Conservation (phyloP, 2,888 invertebrate genomes). For the Hypercompe scribonia region DNA sequence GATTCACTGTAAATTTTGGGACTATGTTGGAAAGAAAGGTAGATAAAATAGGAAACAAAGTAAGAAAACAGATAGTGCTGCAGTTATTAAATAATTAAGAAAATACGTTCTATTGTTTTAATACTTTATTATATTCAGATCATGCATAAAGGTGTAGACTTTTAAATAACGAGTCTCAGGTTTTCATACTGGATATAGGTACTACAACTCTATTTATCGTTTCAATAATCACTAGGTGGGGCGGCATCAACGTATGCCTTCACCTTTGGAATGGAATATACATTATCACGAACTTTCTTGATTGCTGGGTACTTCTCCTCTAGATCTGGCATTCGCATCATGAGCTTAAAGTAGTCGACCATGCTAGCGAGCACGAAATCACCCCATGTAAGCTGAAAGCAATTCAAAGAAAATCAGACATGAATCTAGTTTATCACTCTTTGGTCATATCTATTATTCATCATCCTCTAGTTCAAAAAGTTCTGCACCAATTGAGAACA, state of each 20-base stretch:
- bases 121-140: not conserved
- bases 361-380: constrained; percentile 60
- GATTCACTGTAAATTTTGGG: too few species aligned
- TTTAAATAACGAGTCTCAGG: too few species aligned
- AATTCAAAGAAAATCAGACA: not conserved
- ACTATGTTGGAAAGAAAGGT: too few species aligned
- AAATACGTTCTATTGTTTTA: too few species aligned
- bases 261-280: not conserved
- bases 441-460: too few species aligned
- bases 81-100: too few species aligned
- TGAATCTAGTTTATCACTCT: not conserved
- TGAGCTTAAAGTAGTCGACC: constrained; percentile 54
- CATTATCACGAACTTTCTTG: constrained; percentile 50
- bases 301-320: constrained; percentile 68
- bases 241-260: not conserved
- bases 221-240: not conserved
- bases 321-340: constrained; percentile 58
- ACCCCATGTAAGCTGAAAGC: constrained; percentile 59
- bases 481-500: not conserved
- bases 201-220: not conserved
- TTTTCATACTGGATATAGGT: not conserved
- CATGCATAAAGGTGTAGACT: not conserved
- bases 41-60: too few species aligned
- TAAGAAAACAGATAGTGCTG: too few species aligned
- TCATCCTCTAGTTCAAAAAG: not conserved